A percentile compares a stretch with the other conserved stretches of the same genome.
These are phyloP conservation scores for Microcebus jonahi DNA, from an alignment of 2,113 vertebrate species.

Conservation along the genomic window DNA sequence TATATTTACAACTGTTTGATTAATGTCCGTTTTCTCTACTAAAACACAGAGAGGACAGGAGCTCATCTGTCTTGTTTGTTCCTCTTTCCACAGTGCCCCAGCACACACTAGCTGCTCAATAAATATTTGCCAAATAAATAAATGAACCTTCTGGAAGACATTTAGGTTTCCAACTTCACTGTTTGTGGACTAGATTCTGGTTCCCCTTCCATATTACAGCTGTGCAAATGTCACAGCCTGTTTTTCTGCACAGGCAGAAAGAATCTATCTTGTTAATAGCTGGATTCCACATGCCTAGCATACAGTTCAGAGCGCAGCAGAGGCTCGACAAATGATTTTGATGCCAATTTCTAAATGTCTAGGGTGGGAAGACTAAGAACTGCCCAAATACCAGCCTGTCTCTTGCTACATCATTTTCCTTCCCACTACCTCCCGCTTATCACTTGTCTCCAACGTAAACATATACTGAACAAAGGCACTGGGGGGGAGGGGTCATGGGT, in stretches of 20 bases:
- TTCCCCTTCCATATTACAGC: not conserved
- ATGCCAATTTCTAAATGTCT: not conserved
- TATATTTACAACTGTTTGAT: not conserved
- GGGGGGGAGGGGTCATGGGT: not conserved
- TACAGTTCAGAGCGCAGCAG: not conserved
- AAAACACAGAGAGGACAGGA: not conserved
- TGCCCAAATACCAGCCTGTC: not conserved
- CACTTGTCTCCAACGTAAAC: not conserved
- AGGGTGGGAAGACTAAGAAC: not conserved
- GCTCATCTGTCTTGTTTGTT: not conserved
- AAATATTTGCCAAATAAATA: not conserved
- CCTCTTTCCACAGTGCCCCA: not conserved
- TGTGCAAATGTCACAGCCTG: not conserved
- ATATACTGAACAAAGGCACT: not conserved
- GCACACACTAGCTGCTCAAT: not conserved
- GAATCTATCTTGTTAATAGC: not conserved
- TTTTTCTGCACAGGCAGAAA: not conserved
- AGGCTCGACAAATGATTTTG: not conserved
- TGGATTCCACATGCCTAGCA: not conserved
- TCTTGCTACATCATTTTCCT: not conserved
- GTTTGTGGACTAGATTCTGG: not conserved
- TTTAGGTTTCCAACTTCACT: not conserved
- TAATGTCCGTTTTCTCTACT: not conserved
- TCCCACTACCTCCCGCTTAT: not conserved
- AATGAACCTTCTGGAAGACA: not conserved